phyloP scores from a whole-genome alignment of 2,888 invertebrate genomes.

The Drepana falcataria region DNA sequence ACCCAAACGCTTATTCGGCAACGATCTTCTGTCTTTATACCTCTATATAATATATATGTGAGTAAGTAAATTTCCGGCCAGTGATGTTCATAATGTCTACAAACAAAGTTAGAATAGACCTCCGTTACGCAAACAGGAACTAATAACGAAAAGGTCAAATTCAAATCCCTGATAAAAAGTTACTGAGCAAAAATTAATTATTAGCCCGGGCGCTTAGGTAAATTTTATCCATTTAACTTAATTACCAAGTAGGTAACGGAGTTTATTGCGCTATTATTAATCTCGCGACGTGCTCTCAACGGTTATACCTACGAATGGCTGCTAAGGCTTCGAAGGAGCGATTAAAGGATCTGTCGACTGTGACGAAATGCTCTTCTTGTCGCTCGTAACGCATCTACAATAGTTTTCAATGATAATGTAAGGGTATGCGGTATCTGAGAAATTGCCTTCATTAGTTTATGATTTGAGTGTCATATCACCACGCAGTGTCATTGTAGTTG shows the following conservation, averaged over 20 bases:
- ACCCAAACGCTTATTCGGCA: too few species aligned
- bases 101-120: background rate
- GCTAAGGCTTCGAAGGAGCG: constrained; percentile 22
- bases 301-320: constrained; percentile 37
- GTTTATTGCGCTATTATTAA: constrained; percentile 63
- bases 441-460: background rate
- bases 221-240: constrained; percentile 66
- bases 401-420: constrained; percentile 1
- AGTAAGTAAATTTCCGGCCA: too few species aligned
- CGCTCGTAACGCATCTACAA: background rate
- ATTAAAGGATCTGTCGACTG: constrained; percentile 18
- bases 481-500: too few species aligned
- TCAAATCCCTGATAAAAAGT: constrained; percentile 27
- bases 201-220: constrained; percentile 48
- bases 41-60: too few species aligned
- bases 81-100: background rate
- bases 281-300: constrained; percentile 37
- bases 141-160: constrained; percentile 14
- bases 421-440: background rate
- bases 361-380: background rate
- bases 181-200: constrained; percentile 49
- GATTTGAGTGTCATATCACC: too few species aligned
- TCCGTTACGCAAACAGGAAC: background rate
- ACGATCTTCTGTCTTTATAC: too few species aligned
- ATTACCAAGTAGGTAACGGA: constrained; percentile 63